phyloP scores from a whole-genome alignment of 1,140 invertebrate genomes.

The Meteorus sp. region DNA sequence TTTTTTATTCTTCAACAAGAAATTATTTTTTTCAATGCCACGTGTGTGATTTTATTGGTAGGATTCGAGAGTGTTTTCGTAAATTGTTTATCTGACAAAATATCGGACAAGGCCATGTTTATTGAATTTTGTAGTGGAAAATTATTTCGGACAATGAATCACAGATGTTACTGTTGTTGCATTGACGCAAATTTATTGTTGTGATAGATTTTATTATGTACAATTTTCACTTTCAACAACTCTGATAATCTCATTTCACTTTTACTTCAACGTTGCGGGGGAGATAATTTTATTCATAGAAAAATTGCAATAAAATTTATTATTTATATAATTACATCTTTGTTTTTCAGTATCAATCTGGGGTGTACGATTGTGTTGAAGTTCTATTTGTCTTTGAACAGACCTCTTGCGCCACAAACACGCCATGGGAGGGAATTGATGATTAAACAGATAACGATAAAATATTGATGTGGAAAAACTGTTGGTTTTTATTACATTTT shows the following conservation, averaged over 20 bases:
- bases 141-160: conserved; percentile 11
- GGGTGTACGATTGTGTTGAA: conserved; percentile 38
- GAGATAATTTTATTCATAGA: conserved; percentile 26
- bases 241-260: conserved; percentile 10
- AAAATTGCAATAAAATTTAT: conserved; percentile 9
- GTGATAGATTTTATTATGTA: no score
- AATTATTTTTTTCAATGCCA: no score
- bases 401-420: conserved; percentile 44
- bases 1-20: no score
- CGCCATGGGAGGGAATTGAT: conserved; percentile 45
- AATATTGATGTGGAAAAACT: no score
- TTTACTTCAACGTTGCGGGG: neutral
- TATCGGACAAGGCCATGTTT: no score
- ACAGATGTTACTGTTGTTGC: no score
- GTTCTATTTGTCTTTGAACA: conserved; percentile 32
- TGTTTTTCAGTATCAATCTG: no score
- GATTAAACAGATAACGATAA: conserved; percentile 48
- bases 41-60: no score
- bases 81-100: no score
- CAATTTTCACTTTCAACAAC: conserved; percentile 11
- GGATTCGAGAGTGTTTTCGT: no score
- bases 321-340: no score
- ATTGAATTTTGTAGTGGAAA: conserved; percentile 13
- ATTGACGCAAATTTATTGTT: no score
- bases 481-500: neutral